Percentiles rank a stretch among this genome's conserved stretches.
Conservation (phyloP, 1,140 invertebrate genomes). For the Plectrocnemia conspersa region DNA sequence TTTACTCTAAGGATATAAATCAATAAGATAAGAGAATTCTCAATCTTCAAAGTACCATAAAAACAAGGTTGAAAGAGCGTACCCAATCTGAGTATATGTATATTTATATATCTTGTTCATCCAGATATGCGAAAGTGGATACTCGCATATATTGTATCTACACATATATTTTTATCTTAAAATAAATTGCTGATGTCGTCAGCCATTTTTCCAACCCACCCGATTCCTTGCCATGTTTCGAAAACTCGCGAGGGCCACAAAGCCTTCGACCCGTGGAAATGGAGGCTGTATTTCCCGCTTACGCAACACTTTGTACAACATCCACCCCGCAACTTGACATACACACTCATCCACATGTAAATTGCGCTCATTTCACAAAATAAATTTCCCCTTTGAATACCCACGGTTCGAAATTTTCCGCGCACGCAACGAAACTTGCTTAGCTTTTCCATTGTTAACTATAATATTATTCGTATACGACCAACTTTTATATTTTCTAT, state of each 20-base stretch:
- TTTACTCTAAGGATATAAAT: too few species aligned
- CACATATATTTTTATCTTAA: conserved; percentile 5
- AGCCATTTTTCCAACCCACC: not conserved
- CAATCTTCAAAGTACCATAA: too few species aligned
- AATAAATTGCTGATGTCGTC: conserved; percentile 1
- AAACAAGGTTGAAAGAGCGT: too few species aligned
- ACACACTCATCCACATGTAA: conserved; percentile 21
- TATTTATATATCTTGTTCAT: too few species aligned
- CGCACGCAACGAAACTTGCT: too few species aligned
- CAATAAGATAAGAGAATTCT: too few species aligned
- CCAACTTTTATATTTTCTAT: too few species aligned
- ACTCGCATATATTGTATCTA: too few species aligned
- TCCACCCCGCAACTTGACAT: conserved; percentile 13
- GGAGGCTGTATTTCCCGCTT: conserved; percentile 15
- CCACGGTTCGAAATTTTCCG: not conserved
- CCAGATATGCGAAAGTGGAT: too few species aligned
- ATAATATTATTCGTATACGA: too few species aligned
- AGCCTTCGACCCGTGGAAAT: conserved; percentile 11
- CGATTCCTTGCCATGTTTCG: not conserved
- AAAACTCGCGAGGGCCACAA: conserved; percentile 6
- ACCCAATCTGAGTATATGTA: too few species aligned
- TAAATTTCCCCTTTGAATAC: conserved; percentile 16
- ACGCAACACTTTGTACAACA: conserved; percentile 6
- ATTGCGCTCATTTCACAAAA: conserved; percentile 18
- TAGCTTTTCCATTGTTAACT: too few species aligned